Percentiles rank a stretch among this genome's conserved stretches.
Conservation (phyloP, 2,888 invertebrate genomes). For the Drosophila histrio region DNA sequence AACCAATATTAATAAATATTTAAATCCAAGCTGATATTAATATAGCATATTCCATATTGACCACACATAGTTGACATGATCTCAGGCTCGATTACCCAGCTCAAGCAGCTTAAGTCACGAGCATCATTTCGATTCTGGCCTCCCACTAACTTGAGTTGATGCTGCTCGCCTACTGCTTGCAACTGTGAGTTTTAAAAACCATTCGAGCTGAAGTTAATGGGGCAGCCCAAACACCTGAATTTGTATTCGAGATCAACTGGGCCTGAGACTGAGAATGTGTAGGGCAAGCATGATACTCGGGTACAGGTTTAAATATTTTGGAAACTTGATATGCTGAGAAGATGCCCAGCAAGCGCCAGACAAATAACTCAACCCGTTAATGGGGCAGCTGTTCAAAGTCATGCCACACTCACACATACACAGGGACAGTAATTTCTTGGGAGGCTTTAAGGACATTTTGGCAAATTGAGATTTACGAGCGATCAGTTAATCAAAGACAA, state of each 20-base stretch:
- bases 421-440: neutral
- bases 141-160: slow-evolving; percentile 46
- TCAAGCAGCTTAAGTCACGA: neutral
- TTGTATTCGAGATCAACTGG: slow-evolving; percentile 13
- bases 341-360: slow-evolving; percentile 62
- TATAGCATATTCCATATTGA: neutral
- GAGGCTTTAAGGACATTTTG: slow-evolving; percentile 4
- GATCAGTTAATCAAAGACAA: slow-evolving; percentile 81
- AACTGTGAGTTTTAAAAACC: slow-evolving; percentile 54
- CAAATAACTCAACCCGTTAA: slow-evolving; percentile 48
- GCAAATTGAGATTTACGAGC: slow-evolving; percentile 14
- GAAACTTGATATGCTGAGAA: slow-evolving; percentile 81
- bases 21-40: neutral
- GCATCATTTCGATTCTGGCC: slow-evolving; percentile 35
- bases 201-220: slow-evolving; percentile 59
- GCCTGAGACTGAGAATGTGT: slow-evolving; percentile 4
- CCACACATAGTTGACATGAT: slow-evolving; percentile 30
- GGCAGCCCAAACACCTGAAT: slow-evolving; percentile 62
- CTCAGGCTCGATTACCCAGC: slow-evolving; percentile 49
- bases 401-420: slow-evolving; percentile 29
- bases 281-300: slow-evolving; percentile 47
- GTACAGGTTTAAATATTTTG: neutral
- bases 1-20: neutral
- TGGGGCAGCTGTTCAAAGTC: slow-evolving; percentile 41
- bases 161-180: slow-evolving; percentile 40